Evolutionary conservation across 2,113 vertebrate genomes (phyloP), one percentile per base, ranked within the genome.

Genomic region (Scopus umbretta): DNA sequence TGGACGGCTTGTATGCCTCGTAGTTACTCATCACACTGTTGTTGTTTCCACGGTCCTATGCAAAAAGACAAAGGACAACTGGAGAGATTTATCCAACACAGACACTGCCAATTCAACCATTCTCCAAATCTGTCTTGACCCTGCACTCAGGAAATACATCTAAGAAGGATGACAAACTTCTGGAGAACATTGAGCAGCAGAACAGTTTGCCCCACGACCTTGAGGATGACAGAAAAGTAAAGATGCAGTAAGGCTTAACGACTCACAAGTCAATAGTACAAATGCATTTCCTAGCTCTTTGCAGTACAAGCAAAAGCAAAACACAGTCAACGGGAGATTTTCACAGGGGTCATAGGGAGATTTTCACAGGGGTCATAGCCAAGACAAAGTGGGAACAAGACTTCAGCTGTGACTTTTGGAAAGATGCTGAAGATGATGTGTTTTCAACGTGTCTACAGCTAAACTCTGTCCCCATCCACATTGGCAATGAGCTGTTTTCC

Each of bases 1-100:
- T 98, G 63, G 99, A 97, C 12, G 99, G 99, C 86, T 99, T 99
- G 94, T 98, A 99, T 2, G 99, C 98, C 88, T 99, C 99, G 4
- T 98, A 99, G 97, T 99, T 99, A 86, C 98, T 98, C 90, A 99
- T 98, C 76, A 98, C 98, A 9, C 96, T 98, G 94, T 98, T 98
- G 86, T 98, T 98, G 91, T 98, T 98, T 68, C 97, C 97, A 86
- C 98, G 98, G 25, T 99, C 99, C 99, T 99, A 92, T 38, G 66
- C 66, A 86, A 68, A 78, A 95, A 88, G 62, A 82, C 92, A 82
- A 81, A 79, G 40, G 38, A 32, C 66, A 92, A 32, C n/a, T 45
- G 73, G 73, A 87, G 65, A 72, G 66, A 34, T 94, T 89, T 43
- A 71, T 68, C 43, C 68, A 72, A 75, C 75, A 17, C 23, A 65